Base-by-base conservation (phyloP, 2,113 vertebrate genomes). In the Oostethus manadensis region DNA sequence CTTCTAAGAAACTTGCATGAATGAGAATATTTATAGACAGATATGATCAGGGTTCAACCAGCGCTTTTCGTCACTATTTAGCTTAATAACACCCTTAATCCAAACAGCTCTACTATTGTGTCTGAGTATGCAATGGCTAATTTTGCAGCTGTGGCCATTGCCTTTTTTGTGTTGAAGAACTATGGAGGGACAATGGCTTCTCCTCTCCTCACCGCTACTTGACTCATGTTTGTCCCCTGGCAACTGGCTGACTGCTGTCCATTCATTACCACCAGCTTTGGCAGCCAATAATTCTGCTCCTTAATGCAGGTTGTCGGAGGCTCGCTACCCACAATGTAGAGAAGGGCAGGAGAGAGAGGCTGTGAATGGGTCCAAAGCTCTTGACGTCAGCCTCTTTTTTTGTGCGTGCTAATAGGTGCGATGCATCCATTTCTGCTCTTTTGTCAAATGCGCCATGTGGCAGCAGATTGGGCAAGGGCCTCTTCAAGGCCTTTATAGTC, bases 311-410 rank as follows among this genome's bases (percentile, higher is more conserved):
- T 48, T 76, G 76, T 79, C 75, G 71, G 71, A 65, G 57, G 61
- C 64, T 66, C 73, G 78, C 73, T 71, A 73, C 66, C 38, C 42
- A 50, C 45, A 56, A 62, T 20, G 43, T 56, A 47, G 67, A 73
- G 63, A 62, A 47, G 58, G 58, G 56, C 5, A 59, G 44, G 59
- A 40, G 67, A 46, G 68, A 49, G 61, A 66, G 62, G 48, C 58
- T 79, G 53, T 76, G 77, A 84, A 77, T 83, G 67, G 71, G 62
- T 62, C 58, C 61, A 51, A 56, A 62, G 40, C 60, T 56, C 74
- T 81, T 88, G 85, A 86, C 84, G 79, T 87, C 84, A 79, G 47
- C 26, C 58, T 62, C 68, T 61, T 23, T 38, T 48, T 40, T 50
- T 57, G 51, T 61, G 63, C 49, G 55, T 58, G 57, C 75, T n/a